Conservation (phyloP, 1,140 invertebrate genomes). For the Mycetomoellerius zeteki region DNA sequence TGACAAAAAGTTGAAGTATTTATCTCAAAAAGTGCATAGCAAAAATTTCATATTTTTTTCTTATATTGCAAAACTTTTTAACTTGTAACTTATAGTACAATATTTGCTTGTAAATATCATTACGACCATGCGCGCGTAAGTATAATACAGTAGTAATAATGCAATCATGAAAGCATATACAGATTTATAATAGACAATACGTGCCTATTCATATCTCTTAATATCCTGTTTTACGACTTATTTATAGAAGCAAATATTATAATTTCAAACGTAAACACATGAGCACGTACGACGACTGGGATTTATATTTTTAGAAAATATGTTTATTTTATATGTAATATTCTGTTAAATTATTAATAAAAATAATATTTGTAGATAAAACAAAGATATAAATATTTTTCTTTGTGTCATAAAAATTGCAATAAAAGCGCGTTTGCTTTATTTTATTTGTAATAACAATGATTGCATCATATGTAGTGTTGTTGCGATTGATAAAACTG, state of each 20-base stretch:
- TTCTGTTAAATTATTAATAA: neutral
- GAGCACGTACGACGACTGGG: neutral
- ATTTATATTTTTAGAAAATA: neutral
- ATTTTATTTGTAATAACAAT: neutral
- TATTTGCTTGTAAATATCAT: neutral
- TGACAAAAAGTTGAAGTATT: neutral
- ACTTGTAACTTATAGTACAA: neutral
- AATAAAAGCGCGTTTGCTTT: neutral
- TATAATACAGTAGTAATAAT: neutral
- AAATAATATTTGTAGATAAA: neutral
- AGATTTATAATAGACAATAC: neutral
- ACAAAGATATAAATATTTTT: neutral
- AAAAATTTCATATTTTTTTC: constrained; percentile 1
- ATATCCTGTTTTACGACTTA: neutral
- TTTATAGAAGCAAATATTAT: constrained; percentile 28
- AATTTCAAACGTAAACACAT: neutral
- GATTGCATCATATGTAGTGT: neutral
- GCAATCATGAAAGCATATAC: neutral
- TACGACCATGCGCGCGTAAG: neutral
- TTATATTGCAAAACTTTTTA: neutral
- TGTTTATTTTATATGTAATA: constrained; percentile 1
- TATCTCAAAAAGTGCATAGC: neutral
- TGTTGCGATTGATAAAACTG: neutral
- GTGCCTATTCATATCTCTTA: neutral
- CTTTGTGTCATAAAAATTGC: neutral